Base-by-base conservation (phyloP, 2,113 vertebrate species). In the Labeo catla region DNA sequence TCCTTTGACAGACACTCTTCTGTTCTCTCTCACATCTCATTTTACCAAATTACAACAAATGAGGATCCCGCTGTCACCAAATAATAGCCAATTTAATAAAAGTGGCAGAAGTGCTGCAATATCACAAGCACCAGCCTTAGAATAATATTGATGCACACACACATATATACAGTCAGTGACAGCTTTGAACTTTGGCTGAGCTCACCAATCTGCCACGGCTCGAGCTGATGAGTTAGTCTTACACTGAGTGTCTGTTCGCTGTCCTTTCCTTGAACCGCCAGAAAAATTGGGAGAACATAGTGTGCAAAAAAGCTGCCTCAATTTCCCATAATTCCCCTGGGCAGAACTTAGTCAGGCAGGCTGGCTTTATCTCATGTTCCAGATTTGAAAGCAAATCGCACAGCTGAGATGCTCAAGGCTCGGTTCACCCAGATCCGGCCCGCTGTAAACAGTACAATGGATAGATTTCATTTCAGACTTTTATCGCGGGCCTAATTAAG, bases 171-270 rank as follows among this genome's bases (percentile, higher is more conserved):
- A 50, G 13, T 28, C 66, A 76, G 23, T 2, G 1, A 47, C n/a
- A 28, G 76, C 23, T 47, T 76, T 87, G 86, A 87, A 87, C 83
- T 87, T 87, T 80, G 83, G 86, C 86, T 81, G 86, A 84, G 82
- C 66, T 77, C 47, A n/a, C 12, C 45, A 36, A 50, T 66, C 10
- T 68, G 70, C 21, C 80, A 77, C 59, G 9, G 34, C n/a, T 76
- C 11, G 39, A 50, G 61, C 11, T 36, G 83, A 85, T 77, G 70
- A 77, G 70, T 66, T 78, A n/a, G 76, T 54, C 28, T 54, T 49
- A 84, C 70, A 49, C 45, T 4, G 73, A 10, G 45, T 76, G 66
- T 57, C 45, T 84, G 52, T 80, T 80, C n/a, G 19, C 19, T 84
- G 85, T 88, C 87, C 84, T 88, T 80, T 74, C 76, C 39, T 15